Evolutionary conservation across 2,113 vertebrate species (phyloP), one percentile per base, ranked within the genome.

Genomic region (Sturnus vulgaris): DNA sequence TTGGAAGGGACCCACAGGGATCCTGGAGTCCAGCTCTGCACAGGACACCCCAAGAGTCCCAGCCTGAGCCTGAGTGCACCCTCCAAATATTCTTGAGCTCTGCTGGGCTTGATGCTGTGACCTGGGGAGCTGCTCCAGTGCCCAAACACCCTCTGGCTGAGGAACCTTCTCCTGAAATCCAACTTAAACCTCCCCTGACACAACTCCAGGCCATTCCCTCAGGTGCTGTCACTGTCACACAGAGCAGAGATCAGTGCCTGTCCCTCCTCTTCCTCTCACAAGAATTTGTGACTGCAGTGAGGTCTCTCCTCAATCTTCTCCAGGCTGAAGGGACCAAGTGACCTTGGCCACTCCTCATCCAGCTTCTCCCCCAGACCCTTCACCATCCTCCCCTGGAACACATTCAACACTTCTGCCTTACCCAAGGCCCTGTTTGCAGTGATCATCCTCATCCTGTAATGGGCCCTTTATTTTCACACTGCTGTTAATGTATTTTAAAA

Each of bases 21-120:
- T 28, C 10, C 20, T 4, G 0, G 2, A 39, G 33, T 7, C 17
- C 46, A 60, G 2, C 39, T 60, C 22, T 86, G 53, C 39, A 77
- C 46, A 33, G 33, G 1, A 52, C 39, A 8, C 12, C 15, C 33
- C 39, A 28, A 5, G 37, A 46, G 18, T 28, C 33, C 5, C 33
- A 33, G 3, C 27, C 1, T 1, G 28, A 12, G 24, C 12, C 42
- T 15, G 40, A 47, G n/a, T 0, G n/a, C 23, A 28, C 2, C 8
- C 6, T 11, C 10, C 55, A 60, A 18, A 11, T 2, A 0, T 22
- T 37, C 14, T 0, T 12, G 27, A 86, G 2, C 22, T 77, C 53
- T 69, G 27, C 11, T 25, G 22, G 33, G 33, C 37, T 37, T 37
- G 37, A 37, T 37, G 72, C 39, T 52, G 33, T 19, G 28, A 9